Evolutionary conservation across 2,113 vertebrate species (phyloP).

Genomic region (Cololabis saira): DNA sequence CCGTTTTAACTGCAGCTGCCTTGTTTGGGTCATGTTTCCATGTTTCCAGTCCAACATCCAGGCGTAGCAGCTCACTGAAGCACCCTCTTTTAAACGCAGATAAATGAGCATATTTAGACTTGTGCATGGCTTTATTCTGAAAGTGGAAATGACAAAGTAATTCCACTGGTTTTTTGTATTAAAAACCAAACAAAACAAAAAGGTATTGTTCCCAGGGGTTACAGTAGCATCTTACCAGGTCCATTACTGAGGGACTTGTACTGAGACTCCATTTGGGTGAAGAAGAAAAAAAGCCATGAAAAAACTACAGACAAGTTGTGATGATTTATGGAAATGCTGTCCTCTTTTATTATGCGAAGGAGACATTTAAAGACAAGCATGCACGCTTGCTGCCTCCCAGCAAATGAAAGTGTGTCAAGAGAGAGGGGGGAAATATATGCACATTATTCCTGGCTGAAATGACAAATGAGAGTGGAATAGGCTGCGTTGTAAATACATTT

Average conservation of each 20-base stretch:
- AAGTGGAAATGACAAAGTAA: too few species aligned
- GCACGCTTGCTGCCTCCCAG: constrained; percentile 48
- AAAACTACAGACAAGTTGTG: constrained; percentile 4
- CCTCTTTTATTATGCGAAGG: constrained; percentile 49
- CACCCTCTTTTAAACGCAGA: too few species aligned
- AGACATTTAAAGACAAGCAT: constrained; percentile 54
- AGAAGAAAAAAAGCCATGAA: neutral
- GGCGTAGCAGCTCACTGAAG: too few species aligned
- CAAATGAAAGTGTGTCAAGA: constrained; percentile 62
- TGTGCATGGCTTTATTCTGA: too few species aligned
- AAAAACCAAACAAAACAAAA: too few species aligned
- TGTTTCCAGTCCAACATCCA: too few species aligned
- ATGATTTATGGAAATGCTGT: constrained; percentile 67
- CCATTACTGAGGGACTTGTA: constrained; percentile 7
- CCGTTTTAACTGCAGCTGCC: too few species aligned
- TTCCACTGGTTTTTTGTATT: too few species aligned
- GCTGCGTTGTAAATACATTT: constrained; percentile 69
- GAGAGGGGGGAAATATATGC: constrained; percentile 51
- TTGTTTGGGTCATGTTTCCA: too few species aligned
- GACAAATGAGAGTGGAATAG: constrained; percentile 64
- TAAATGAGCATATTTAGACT: too few species aligned
- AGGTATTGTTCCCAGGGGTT: too few species aligned
- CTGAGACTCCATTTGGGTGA: neutral
- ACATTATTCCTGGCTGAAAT: constrained; percentile 60
- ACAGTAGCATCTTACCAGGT: constrained; percentile 3